Conservation (phyloP, 2,888 invertebrate species). For the Dinocampus coccinellae region DNA sequence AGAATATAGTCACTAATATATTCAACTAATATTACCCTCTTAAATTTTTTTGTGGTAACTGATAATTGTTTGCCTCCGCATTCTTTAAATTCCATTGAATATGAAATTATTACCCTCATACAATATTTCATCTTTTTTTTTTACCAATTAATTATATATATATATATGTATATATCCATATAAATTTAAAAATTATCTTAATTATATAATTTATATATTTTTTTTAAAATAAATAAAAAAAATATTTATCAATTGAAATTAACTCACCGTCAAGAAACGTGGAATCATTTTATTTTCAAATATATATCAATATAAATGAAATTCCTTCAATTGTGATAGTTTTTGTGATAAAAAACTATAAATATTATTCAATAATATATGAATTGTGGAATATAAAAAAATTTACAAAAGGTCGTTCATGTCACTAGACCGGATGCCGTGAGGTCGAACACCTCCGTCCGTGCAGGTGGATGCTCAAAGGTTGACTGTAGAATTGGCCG, state of each 20-base stretch:
- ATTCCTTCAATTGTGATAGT: neutral
- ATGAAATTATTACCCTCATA: neutral
- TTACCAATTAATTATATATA: too few relatives aligned
- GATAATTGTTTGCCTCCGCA: constrained; percentile 8
- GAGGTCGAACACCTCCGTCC: constrained; percentile 67
- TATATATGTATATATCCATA: too few relatives aligned
- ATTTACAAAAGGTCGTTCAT: constrained; percentile 56
- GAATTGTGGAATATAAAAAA: constrained; percentile 16
- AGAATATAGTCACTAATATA: neutral
- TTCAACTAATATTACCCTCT: neutral
- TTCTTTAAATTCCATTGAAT: constrained; percentile 19
- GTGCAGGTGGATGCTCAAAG: constrained; percentile 68
- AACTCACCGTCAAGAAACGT: constrained; percentile 23
- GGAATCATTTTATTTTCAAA: constrained; percentile 2
- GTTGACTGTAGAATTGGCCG: constrained; percentile 65
- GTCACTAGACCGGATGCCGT: constrained; percentile 64
- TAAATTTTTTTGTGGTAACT: neutral
- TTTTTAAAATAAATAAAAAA: neutral
- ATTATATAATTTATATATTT: neutral
- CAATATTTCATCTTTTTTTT: neutral
- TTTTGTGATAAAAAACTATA: neutral
- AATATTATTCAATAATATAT: constrained; percentile 2
- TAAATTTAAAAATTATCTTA: neutral
- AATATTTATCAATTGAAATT: neutral
- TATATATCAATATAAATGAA: neutral